Percentiles rank a stretch among this genome's conserved stretches.
These are phyloP conservation scores for Falco rusticolus DNA, from an alignment of 2,797 vertebrate genomes.

Conservation along the genomic window DNA sequence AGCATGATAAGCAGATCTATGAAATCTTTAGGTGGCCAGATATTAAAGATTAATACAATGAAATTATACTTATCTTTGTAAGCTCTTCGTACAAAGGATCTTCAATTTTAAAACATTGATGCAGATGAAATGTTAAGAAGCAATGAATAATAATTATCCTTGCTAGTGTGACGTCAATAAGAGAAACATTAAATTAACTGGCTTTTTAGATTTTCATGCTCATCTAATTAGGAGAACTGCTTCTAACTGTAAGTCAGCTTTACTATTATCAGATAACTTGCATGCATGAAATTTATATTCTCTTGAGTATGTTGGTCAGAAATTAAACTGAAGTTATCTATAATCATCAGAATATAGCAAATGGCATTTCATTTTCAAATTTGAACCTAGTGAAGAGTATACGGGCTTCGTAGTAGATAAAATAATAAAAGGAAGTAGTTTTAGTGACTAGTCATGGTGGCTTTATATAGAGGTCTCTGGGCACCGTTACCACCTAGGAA, in stretches of 20 bases:
- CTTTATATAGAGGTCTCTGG: no score
- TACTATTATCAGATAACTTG: neutral
- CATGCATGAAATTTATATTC: neutral
- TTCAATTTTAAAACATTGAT: neutral
- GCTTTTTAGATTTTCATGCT: neutral
- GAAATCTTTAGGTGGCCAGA: neutral
- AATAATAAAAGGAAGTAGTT: neutral
- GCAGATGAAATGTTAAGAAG: neutral
- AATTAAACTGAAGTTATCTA: neutral
- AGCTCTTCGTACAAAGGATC: neutral
- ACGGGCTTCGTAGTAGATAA: neutral
- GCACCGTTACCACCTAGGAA: neutral
- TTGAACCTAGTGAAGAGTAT: neutral
- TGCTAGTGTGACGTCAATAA: rapidly evolving
- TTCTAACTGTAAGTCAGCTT: neutral
- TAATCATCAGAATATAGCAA: neutral
- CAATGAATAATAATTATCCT: neutral
- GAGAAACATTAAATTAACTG: neutral
- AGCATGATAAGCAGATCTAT: neutral
- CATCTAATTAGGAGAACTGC: neutral
- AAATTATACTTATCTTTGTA: neutral
- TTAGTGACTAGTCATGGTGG: neutral
- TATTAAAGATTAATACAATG: neutral
- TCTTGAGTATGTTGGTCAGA: neutral
- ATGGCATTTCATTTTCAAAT: neutral